Base-by-base conservation (phyloP, 2,113 vertebrate species). In the Pholis gunnellus region DNA sequence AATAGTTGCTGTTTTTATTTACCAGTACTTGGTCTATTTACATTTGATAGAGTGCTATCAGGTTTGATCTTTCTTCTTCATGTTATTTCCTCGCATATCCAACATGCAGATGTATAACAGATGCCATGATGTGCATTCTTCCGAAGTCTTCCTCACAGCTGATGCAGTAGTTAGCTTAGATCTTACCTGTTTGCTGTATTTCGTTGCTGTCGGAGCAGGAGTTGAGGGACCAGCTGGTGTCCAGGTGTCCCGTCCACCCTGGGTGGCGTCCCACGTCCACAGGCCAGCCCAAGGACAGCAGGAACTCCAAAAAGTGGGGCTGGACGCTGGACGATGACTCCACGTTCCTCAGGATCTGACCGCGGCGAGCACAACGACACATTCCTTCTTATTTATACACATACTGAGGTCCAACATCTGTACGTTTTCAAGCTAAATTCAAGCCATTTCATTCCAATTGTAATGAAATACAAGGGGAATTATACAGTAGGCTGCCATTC, bases 211-310 rank as follows among this genome's bases (percentile, higher is more conserved):
- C 96, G 20, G 89, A 93, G 82, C 91, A 93, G 82, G 92, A 96
- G 84, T 98, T 99, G 85, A 99, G 96, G 65, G 97, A 97, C 98
- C 98, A 99, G 91, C 98, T 99, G 50, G 97, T 98, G 13, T 97
- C 96, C 59, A 98, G 94, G 1, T 98, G 97, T 44, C 98, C 98
- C 0, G 97, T 99, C 98, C 98, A 99, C 5, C 97, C 98, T 29
- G 97, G 97, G 85, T 99, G 98, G 59, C 89, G 96, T 69, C 97
- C 97, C 50, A 99, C 94, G 0, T 98, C 97, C 82, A 99, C 97
- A 0, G 98, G 96, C 98, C 98, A 99, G 89, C 98, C 98, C 89
- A 99, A 95, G 38, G 98, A 99, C 66, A 98, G 88, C 82, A 99
- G 92, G 94, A 99, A 98, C 94, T 99, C 98, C 92, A 99, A 81